Conservation (phyloP, 2,888 invertebrate species). For the Maniola hyperantus region DNA sequence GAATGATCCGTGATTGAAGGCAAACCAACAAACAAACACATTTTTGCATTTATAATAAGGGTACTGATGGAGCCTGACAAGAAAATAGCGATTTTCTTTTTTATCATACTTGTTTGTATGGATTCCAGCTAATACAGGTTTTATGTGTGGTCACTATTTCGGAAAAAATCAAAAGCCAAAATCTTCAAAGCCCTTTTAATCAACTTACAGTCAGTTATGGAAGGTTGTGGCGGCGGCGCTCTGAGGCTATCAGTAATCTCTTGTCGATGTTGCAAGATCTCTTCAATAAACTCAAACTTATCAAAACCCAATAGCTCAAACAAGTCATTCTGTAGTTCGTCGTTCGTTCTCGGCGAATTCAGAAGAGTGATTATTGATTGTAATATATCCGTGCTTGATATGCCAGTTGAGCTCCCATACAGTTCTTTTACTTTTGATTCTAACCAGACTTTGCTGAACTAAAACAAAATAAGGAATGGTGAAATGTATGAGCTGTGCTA, state of each 20-base stretch:
- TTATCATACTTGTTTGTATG: too few relatives aligned
- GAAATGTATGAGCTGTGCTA: too few relatives aligned
- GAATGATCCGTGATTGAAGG: too few relatives aligned
- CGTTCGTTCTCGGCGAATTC: conserved; percentile 83
- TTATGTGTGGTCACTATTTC: too few relatives aligned
- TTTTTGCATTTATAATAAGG: too few relatives aligned
- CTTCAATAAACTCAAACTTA: conserved; percentile 88
- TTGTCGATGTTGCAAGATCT: conserved; percentile 85
- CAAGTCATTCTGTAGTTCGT: conserved; percentile 90
- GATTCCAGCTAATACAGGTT: too few relatives aligned
- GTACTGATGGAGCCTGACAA: too few relatives aligned
- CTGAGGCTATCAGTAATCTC: conserved; percentile 76
- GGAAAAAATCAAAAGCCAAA: too few relatives aligned
- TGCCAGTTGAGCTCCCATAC: conserved; percentile 68
- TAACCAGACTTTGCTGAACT: conserved; percentile 83
- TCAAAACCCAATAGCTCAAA: conserved; percentile 96
- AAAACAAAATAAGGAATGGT: conserved; percentile 42
- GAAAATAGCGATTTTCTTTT: too few relatives aligned
- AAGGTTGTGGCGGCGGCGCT: conserved; percentile 54
- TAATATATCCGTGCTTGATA: conserved; percentile 83
- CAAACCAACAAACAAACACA: too few relatives aligned
- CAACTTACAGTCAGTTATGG: conserved; percentile 65
- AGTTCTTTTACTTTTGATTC: conserved; percentile 78
- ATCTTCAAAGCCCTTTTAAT: too few relatives aligned
- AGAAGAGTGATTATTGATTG: conserved; percentile 83